phyloP scores from a whole-genome alignment of 2,113 vertebrate species.

The Pangasianodon hypophthalmus region DNA sequence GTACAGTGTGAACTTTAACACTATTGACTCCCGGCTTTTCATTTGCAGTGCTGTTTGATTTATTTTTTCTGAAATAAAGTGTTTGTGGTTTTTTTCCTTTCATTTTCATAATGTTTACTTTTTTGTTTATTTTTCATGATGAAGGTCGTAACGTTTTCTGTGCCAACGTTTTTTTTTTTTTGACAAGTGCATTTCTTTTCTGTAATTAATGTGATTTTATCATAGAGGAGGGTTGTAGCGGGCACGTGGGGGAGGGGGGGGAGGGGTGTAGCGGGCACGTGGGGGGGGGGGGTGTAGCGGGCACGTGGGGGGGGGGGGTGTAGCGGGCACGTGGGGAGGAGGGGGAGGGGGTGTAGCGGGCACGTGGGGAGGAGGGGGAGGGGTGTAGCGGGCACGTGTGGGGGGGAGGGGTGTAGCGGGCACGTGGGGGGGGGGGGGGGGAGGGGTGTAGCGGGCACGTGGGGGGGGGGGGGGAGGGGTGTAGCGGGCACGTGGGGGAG shows the following conservation, averaged over 20 bases:
- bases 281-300: too few relatives aligned
- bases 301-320: too few relatives aligned
- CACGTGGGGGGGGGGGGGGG: too few relatives aligned
- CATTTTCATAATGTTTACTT: background rate
- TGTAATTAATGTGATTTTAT: background rate
- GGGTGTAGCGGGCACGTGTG: too few relatives aligned
- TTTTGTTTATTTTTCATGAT: background rate
- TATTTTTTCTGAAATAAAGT: background rate
- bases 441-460: background rate
- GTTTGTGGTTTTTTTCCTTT: background rate
- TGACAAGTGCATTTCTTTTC: background rate
- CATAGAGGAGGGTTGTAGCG: background rate
- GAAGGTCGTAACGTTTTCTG: background rate
- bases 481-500: too few relatives aligned
- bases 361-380: too few relatives aligned
- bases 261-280: too few relatives aligned
- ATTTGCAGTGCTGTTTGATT: background rate
- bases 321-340: too few relatives aligned
- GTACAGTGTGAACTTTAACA: background rate
- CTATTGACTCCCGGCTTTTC: background rate
- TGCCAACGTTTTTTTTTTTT: background rate
- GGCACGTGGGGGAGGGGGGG: too few relatives aligned
- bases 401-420: too few relatives aligned
- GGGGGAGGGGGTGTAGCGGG: too few relatives aligned
- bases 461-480: too few relatives aligned